Evolutionary conservation across 2,888 invertebrate genomes (phyloP).

Genomic region (Acheta domesticus): DNA sequence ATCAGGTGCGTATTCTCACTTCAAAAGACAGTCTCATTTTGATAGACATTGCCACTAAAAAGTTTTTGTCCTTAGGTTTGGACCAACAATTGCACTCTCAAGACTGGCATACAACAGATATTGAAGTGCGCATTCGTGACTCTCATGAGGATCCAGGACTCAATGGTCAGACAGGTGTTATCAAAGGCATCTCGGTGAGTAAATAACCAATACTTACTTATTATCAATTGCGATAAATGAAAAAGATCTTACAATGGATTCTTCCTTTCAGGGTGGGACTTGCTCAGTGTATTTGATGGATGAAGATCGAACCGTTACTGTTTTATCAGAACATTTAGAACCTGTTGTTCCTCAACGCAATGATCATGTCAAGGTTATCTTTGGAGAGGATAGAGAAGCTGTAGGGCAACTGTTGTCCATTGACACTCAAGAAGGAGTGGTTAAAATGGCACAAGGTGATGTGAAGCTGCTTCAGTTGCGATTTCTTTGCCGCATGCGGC

Average conservation of each 20-base stretch:
- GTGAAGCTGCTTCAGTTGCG: conserved; percentile 73
- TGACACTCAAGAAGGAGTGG: conserved; percentile 88
- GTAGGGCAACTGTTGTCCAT: conserved; percentile 84
- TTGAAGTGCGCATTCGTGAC: conserved; percentile 75
- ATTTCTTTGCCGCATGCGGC: conserved; percentile 72
- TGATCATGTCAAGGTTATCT: conserved; percentile 77
- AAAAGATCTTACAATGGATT: neutral
- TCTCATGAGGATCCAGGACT: conserved; percentile 75
- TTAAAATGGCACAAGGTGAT: conserved; percentile 68
- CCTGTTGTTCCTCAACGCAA: conserved; percentile 84
- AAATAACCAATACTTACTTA: neutral
- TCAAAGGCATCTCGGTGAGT: conserved; percentile 73
- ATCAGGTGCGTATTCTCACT: conserved; percentile 53
- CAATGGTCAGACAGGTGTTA: conserved; percentile 80
- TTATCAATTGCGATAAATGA: too few species aligned
- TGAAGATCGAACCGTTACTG: conserved; percentile 85
- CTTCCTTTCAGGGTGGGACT: conserved; percentile 63
- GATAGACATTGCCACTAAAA: neutral
- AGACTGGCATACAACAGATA: conserved; percentile 91
- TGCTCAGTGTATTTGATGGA: conserved; percentile 82
- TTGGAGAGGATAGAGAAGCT: conserved; percentile 87
- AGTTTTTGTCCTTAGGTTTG: conserved; percentile 33
- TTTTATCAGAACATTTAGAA: conserved; percentile 80
- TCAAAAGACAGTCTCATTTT: conserved; percentile 3
- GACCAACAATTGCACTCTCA: conserved; percentile 55